These are phyloP conservation scores for Cheilosia scutellata DNA, from an alignment of 2,888 invertebrate species.

Conservation along the genomic window DNA sequence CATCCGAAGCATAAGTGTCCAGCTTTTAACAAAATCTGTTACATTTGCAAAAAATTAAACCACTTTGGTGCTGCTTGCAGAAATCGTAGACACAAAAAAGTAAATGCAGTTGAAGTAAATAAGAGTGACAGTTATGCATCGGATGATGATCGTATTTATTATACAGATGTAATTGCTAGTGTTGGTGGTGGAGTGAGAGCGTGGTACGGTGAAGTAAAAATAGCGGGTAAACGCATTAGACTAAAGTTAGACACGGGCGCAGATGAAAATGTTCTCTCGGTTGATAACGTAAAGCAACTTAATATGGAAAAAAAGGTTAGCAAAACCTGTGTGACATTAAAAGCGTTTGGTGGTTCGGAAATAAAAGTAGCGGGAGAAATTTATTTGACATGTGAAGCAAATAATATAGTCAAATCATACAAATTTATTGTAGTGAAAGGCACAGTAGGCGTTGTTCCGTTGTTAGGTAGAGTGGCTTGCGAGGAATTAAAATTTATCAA, in stretches of 20 bases:
- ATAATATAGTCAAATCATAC: background rate
- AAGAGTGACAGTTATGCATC: slow-evolving; percentile 26
- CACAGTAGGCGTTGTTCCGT: slow-evolving; percentile 1
- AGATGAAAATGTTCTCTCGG: slow-evolving; percentile 38
- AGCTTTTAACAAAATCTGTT: slow-evolving; percentile 45
- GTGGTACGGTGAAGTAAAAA: slow-evolving; percentile 49
- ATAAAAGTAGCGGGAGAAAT: slow-evolving; percentile 34
- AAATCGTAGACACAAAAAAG: slow-evolving; percentile 36
- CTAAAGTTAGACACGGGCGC: slow-evolving; percentile 55
- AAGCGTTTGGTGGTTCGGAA: slow-evolving; percentile 51
- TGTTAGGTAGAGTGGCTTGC: slow-evolving; percentile 36
- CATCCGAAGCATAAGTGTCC: slow-evolving; percentile 50
- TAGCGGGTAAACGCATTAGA: slow-evolving; percentile 43
- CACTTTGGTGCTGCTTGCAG: slow-evolving; percentile 52
- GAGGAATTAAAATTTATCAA: slow-evolving; percentile 29
- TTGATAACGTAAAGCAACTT: slow-evolving; percentile 12
- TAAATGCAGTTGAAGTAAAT: slow-evolving; percentile 25
- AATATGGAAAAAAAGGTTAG: background rate
- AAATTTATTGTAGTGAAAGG: background rate
- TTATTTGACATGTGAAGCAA: slow-evolving; percentile 18
- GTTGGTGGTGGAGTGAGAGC: slow-evolving; percentile 49
- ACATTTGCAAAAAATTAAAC: slow-evolving; percentile 36
- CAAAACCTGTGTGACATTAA: slow-evolving; percentile 37
- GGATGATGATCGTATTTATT: slow-evolving; percentile 30
- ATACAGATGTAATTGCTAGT: slow-evolving; percentile 50